These are phyloP conservation scores for Belonocnema kinseyi DNA, from an alignment of 1,140 invertebrate species.

Conservation along the genomic window DNA sequence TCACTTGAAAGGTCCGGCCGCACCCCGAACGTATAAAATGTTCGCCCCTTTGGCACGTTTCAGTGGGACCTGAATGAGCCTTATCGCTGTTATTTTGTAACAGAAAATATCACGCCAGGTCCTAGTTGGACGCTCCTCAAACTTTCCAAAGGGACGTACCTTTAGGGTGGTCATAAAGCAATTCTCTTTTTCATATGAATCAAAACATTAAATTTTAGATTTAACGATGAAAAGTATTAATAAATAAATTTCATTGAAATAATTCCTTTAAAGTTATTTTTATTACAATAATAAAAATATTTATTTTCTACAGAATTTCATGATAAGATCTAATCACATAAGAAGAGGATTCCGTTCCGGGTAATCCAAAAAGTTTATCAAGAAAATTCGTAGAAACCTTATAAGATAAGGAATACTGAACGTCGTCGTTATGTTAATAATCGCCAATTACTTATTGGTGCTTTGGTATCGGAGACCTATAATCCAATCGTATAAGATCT, in stretches of 20 bases:
- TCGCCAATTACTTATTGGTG: neutral
- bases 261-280: neutral
- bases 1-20: too few relatives aligned
- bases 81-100: too few relatives aligned
- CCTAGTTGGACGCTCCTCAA: too few relatives aligned
- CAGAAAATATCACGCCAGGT: too few relatives aligned
- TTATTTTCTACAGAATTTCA: neutral
- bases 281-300: slow-evolving; percentile 16
- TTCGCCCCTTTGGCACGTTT: too few relatives aligned
- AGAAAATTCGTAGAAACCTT: neutral
- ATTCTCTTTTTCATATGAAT: too few relatives aligned
- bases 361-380: slow-evolving; percentile 4
- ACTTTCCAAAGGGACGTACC: too few relatives aligned
- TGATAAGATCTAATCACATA: neutral
- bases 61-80: too few relatives aligned
- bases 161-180: too few relatives aligned
- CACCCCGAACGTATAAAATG: too few relatives aligned
- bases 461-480: slow-evolving; percentile 51
- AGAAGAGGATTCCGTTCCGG: neutral
- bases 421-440: neutral
- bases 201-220: too few relatives aligned
- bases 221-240: neutral
- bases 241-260: neutral
- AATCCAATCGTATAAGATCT: slow-evolving; percentile 84
- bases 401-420: neutral